Percentiles rank a stretch among this genome's conserved stretches.
These are phyloP conservation scores for Epistrophe grossulariae DNA, from an alignment of 2,888 invertebrate species.

Conservation along the genomic window DNA sequence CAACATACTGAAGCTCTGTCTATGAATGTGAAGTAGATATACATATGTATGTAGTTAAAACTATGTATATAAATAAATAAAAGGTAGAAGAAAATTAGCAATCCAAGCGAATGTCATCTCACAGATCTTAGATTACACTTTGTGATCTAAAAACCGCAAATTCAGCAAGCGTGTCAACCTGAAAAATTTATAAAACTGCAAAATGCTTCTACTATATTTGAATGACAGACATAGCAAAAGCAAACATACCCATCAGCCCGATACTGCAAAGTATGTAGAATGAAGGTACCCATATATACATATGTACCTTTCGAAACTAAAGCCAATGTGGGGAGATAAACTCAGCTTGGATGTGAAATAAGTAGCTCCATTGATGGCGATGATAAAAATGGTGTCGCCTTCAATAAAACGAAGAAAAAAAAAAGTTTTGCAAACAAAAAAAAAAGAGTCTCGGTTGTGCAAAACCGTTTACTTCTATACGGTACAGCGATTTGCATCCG, in stretches of 20 bases:
- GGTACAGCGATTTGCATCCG: slow-evolving; percentile 70
- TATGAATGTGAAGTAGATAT: no score
- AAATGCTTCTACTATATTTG: slow-evolving; percentile 51
- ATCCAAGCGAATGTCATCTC: slow-evolving; percentile 77
- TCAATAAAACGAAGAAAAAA: slow-evolving; percentile 32
- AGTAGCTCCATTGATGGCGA: slow-evolving; percentile 68
- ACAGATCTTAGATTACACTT: slow-evolving; percentile 80
- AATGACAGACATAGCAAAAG: slow-evolving; percentile 30
- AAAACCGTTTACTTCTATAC: slow-evolving; percentile 54
- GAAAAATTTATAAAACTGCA: slow-evolving; percentile 74
- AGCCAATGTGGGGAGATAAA: slow-evolving; percentile 31
- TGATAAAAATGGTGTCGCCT: slow-evolving; percentile 59
- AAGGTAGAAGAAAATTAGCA: slow-evolving; percentile 37
- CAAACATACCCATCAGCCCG: not conserved
- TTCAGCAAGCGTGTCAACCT: slow-evolving; percentile 82
- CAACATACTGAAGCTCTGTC: no score
- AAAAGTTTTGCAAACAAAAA: not conserved
- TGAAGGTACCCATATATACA: not conserved
- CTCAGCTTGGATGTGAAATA: slow-evolving; percentile 30
- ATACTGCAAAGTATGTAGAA: not conserved
- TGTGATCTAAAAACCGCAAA: slow-evolving; percentile 80
- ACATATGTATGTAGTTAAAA: not conserved
- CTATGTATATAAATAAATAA: not conserved
- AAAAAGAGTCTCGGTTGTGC: slow-evolving; percentile 14
- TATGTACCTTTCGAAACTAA: not conserved